phyloP scores from a whole-genome alignment of 2,888 invertebrate genomes.

The Dioctria rufipes region DNA sequence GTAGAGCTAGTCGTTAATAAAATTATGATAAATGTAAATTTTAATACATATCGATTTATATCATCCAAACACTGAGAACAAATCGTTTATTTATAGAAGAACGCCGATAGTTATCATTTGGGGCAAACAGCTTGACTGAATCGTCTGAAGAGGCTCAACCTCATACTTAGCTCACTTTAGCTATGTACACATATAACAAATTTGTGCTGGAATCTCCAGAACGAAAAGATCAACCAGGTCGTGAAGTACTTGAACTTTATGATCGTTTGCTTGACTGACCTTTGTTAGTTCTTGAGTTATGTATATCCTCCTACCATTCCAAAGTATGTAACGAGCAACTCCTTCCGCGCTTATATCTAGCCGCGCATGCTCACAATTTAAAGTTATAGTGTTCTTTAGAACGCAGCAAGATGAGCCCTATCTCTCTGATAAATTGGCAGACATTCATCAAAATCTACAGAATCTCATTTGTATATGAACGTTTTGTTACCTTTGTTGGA shows the following conservation, averaged over 20 bases:
- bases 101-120: conserved; percentile 41
- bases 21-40: conserved; percentile 51
- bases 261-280: conserved; percentile 42
- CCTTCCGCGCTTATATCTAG: conserved; percentile 35
- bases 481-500: conserved; percentile 45
- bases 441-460: conserved; percentile 56
- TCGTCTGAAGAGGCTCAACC: not conserved
- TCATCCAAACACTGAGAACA: conserved; percentile 49
- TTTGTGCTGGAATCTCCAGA: conserved; percentile 30
- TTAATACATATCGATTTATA: conserved; percentile 53
- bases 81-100: conserved; percentile 51
- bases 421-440: conserved; percentile 55
- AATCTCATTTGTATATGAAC: conserved; percentile 46
- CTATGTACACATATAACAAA: not conserved
- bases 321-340: not conserved
- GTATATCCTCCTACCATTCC: conserved; percentile 37
- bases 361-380: conserved; percentile 2
- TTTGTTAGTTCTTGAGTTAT: conserved; percentile 32
- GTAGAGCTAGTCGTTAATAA: conserved; percentile 45
- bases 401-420: conserved; percentile 44
- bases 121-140: not conserved
- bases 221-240: conserved; percentile 38
- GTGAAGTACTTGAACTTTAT: conserved; percentile 51
- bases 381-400: conserved; percentile 17
- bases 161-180: not conserved